Evolutionary conservation across 2,797 vertebrate species (phyloP).

Genomic region (Anguilla anguilla): DNA sequence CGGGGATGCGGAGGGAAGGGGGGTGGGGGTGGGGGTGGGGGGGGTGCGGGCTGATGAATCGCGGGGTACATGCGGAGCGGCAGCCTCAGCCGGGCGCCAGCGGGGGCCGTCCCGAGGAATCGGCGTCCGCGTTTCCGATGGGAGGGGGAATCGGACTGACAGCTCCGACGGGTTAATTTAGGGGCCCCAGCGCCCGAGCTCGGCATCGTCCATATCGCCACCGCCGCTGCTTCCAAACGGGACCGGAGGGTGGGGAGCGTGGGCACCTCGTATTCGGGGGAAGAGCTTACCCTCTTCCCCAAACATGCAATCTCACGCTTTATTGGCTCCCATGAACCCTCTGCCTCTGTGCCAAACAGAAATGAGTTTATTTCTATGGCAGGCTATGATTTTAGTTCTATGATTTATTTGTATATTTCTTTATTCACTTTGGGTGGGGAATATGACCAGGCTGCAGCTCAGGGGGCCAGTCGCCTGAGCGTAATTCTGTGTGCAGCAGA

Average conservation of each 20-base stretch:
- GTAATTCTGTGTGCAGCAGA: too few species aligned
- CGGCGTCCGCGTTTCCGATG: constrained; percentile 57
- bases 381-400: too few species aligned
- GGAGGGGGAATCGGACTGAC: constrained; percentile 39
- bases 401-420: neutral
- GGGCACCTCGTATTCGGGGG: neutral
- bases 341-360: neutral
- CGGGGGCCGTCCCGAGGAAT: constrained; percentile 64
- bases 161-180: constrained; percentile 31
- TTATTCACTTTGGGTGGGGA: neutral
- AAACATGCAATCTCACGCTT: neutral
- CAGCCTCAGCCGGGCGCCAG: constrained; percentile 62
- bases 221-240: neutral
- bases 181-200: constrained; percentile 13
- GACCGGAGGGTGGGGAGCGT: neutral
- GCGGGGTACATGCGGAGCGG: constrained; percentile 62
- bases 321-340: neutral
- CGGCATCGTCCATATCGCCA: constrained; percentile 24
- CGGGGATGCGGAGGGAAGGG: neutral
- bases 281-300: neutral
- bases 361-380: neutral
- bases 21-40: neutral
- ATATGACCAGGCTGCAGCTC: neutral
- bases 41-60: constrained; percentile 60
- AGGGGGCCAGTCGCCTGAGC: too few species aligned